phyloP scores from a whole-genome alignment of 2,797 vertebrate genomes.

The Intellagama lesueurii region DNA sequence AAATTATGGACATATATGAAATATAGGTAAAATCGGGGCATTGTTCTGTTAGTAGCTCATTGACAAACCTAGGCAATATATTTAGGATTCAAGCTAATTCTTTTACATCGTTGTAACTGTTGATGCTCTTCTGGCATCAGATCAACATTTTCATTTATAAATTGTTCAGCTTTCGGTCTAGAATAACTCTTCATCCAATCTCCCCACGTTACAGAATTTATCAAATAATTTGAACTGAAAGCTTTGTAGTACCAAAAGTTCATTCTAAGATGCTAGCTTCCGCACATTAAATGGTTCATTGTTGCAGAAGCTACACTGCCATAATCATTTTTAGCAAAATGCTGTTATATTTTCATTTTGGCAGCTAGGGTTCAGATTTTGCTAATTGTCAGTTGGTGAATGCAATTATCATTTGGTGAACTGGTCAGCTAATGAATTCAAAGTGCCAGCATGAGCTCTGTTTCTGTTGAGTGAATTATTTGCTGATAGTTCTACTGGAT shows the following conservation, averaged over 20 bases:
- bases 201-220: not conserved
- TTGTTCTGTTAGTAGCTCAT: not conserved
- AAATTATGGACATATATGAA: too few species aligned
- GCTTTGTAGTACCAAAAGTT: not conserved
- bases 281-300: not conserved
- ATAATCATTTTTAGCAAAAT: too few species aligned
- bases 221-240: not conserved
- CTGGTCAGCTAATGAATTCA: too few species aligned
- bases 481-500: too few species aligned
- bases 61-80: not conserved
- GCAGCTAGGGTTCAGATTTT: too few species aligned
- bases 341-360: too few species aligned
- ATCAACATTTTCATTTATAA: not conserved
- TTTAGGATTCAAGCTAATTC: not conserved
- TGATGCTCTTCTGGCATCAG: not conserved
- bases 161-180: not conserved
- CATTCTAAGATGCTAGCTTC: not conserved
- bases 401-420: too few species aligned
- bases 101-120: not conserved
- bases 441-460: too few species aligned
- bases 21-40: too few species aligned
- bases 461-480: too few species aligned
- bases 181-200: not conserved
- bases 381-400: too few species aligned
- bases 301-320: too few species aligned